Evolutionary conservation across 2,797 vertebrate genomes (phyloP).

Genomic region (Dendrocincla tyrannina): DNA sequence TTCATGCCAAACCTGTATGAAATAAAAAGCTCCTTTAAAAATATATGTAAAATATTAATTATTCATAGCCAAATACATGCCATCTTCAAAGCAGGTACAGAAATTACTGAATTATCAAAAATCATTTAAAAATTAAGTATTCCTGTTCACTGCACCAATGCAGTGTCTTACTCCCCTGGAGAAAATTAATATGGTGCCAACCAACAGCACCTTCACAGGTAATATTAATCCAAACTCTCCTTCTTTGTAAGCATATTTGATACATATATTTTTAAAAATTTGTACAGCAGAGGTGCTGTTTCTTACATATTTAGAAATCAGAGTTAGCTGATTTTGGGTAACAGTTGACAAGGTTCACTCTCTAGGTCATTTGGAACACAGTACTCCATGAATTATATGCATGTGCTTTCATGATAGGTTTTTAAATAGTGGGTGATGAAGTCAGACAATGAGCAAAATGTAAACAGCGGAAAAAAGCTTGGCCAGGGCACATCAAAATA

Average conservation of each 20-base stretch:
- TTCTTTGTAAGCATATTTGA: neutral
- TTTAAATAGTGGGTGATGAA: neutral
- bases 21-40: neutral
- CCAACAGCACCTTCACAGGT: neutral
- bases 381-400: accelerated
- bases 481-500: neutral
- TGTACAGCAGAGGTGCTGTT: neutral
- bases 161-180: neutral
- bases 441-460: neutral
- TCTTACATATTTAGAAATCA: neutral
- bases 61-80: neutral
- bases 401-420: accelerated
- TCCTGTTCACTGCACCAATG: neutral
- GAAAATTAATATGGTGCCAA: neutral
- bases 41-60: neutral
- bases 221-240: neutral
- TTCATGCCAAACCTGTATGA: accelerated
- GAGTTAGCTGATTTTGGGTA: neutral
- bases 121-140: neutral
- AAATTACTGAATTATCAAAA: neutral
- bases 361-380: neutral
- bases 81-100: neutral
- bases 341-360: neutral
- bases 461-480: neutral
- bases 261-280: neutral